Percentiles rank a stretch among this genome's conserved stretches.
phyloP scores from a whole-genome alignment of 1,140 invertebrate species.

The Drosophila pachea region DNA sequence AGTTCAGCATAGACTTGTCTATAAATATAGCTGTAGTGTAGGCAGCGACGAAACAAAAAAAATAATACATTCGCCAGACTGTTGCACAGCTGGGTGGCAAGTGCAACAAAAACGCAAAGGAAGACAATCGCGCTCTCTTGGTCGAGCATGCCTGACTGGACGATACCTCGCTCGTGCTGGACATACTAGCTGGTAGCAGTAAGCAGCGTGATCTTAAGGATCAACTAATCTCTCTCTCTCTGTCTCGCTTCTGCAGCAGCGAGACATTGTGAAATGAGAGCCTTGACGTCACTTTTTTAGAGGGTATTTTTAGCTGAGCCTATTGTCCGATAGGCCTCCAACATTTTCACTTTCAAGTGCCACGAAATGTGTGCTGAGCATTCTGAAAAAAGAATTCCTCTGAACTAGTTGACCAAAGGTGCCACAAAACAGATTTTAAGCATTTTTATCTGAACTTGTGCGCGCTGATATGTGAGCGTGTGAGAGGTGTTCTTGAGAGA shows the following conservation, averaged over 20 bases:
- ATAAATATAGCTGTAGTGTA: constrained; percentile 32
- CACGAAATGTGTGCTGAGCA: not conserved
- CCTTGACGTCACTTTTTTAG: not conserved
- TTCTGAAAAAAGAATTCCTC: constrained; percentile 13
- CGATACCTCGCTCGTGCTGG: not conserved
- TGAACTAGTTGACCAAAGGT: constrained; percentile 30
- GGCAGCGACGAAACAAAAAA: not conserved
- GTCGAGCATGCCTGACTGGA: not conserved
- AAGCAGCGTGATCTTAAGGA: no score
- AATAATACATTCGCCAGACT: constrained; percentile 11
- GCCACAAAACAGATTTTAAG: constrained; percentile 12
- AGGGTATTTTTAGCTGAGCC: constrained; percentile 6
- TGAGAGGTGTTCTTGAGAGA: not conserved
- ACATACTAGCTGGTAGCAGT: no score
- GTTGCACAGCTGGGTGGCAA: constrained; percentile 15
- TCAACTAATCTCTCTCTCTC: not conserved
- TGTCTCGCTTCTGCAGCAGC: not conserved
- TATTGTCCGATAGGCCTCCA: constrained; percentile 1
- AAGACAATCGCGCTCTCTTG: not conserved
- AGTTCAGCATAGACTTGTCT: constrained; percentile 1
- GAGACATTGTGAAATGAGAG: not conserved
- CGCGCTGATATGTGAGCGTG: constrained; percentile 9
- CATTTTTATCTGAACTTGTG: constrained; percentile 9
- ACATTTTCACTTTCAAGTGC: not conserved
- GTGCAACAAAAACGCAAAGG: not conserved